Conservation (phyloP, 1,140 invertebrate genomes). For the Saccostrea echinata region DNA sequence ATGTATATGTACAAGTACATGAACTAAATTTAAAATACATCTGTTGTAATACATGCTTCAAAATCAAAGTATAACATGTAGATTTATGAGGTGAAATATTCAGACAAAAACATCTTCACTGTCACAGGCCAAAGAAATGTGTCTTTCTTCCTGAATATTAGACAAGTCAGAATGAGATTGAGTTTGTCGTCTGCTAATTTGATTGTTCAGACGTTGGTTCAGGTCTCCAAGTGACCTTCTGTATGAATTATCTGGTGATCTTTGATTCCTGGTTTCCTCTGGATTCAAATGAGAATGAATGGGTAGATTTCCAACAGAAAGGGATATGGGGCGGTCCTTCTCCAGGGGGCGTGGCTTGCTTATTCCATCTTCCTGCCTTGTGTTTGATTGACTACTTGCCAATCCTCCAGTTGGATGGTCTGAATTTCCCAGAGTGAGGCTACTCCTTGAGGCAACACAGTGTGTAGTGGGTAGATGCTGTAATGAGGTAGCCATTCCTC, state of each 20-base stretch:
- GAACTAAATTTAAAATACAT: neutral
- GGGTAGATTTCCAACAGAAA: slow-evolving; percentile 13
- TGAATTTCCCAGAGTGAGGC: neutral
- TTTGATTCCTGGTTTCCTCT: neutral
- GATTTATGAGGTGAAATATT: neutral
- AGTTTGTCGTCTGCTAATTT: neutral
- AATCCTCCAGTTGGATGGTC: neutral
- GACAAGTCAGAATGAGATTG: slow-evolving; percentile 9
- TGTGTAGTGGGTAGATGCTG: neutral
- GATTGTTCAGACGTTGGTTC: neutral
- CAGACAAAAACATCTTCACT: slow-evolving; percentile 32
- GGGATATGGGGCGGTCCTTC: neutral
- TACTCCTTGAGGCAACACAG: neutral
- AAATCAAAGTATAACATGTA: neutral
- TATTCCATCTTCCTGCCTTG: neutral
- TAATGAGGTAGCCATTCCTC: neutral
- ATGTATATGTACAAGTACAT: neutral
- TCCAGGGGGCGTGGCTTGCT: neutral
- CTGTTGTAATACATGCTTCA: neutral
- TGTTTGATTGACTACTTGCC: neutral
- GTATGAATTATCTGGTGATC: neutral
- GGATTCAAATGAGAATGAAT: neutral
- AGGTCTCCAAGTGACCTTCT: neutral
- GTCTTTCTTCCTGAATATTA: slow-evolving; percentile 9
- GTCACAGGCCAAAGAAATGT: neutral